Conservation (phyloP, 2,113 vertebrate species). For the Pygathrix nemaeus region DNA sequence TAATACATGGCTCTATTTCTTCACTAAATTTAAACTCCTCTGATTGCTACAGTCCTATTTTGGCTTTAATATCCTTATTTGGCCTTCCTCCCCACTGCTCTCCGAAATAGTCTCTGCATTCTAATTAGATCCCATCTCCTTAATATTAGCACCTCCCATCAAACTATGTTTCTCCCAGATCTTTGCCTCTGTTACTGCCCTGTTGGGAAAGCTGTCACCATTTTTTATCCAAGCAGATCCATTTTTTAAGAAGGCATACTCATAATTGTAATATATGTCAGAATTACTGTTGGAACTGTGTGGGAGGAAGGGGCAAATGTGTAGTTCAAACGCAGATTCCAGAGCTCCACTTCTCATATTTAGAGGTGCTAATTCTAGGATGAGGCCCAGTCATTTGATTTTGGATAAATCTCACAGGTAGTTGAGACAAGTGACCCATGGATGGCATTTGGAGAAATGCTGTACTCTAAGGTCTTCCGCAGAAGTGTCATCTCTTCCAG, state of each 20-base stretch:
- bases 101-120: neutral
- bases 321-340: neutral
- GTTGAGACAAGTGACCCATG: neutral
- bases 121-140: neutral
- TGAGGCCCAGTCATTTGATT: neutral
- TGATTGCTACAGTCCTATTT: neutral
- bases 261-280: too few relatives aligned
- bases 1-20: neutral
- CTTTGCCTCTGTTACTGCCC: neutral
- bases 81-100: neutral
- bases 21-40: neutral
- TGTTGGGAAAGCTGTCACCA: neutral
- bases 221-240: neutral
- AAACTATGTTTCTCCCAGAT: neutral
- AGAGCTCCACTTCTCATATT: neutral
- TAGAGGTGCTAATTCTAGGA: neutral
- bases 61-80: neutral
- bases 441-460: neutral
- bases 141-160: neutral
- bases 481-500: neutral
- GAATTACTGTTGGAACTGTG: neutral
- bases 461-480: neutral
- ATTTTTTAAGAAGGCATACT: neutral
- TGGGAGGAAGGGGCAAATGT: neutral
- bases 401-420: neutral